A percentile compares a stretch with the other conserved stretches of the same genome.
Conservation (phyloP, 2,888 invertebrate species). For the Nematopogon swammerdamellus region DNA sequence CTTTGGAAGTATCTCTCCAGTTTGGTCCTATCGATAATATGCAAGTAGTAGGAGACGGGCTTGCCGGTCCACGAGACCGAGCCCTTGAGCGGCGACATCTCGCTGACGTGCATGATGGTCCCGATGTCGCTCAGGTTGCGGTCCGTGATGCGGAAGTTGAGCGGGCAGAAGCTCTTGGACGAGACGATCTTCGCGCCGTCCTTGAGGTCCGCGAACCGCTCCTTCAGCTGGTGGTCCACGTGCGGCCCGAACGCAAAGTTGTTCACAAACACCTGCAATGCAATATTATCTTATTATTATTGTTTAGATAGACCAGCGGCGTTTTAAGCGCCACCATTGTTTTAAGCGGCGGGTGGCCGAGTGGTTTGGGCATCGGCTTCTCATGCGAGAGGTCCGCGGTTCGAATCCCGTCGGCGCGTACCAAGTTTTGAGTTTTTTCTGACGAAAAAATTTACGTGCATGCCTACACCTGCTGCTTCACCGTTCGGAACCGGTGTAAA, state of each 20-base stretch:
- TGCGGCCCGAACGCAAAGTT: slow-evolving; percentile 99
- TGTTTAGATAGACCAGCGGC: too few relatives aligned
- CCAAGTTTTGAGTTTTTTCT: too few relatives aligned
- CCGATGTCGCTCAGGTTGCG: slow-evolving; percentile 97
- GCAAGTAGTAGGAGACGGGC: slow-evolving; percentile 97
- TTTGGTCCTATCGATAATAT: slow-evolving; percentile 96
- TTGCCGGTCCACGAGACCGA: slow-evolving; percentile 99
- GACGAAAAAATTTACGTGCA: too few relatives aligned
- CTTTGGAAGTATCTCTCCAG: slow-evolving; percentile 95
- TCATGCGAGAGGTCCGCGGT: too few relatives aligned
- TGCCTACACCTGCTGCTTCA: too few relatives aligned
- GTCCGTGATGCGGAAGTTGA: slow-evolving; percentile 97
- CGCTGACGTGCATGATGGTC: slow-evolving; percentile 97
- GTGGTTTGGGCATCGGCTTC: too few relatives aligned
- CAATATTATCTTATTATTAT: too few relatives aligned
- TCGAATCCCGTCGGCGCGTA: too few relatives aligned
- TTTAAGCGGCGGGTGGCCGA: too few relatives aligned
- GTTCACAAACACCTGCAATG: slow-evolving; percentile 99
- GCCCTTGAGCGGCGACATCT: slow-evolving; percentile 91
- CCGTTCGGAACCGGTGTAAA: too few relatives aligned
- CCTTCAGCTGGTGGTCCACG: slow-evolving; percentile 95
- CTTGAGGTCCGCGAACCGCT: slow-evolving; percentile 92
- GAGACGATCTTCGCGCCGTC: slow-evolving; percentile 97
- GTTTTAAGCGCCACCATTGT: too few relatives aligned
- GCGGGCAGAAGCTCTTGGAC: slow-evolving; percentile 98